These are phyloP conservation scores for Patagioenas fasciata DNA, from an alignment of 2,113 vertebrate species.

Conservation along the genomic window DNA sequence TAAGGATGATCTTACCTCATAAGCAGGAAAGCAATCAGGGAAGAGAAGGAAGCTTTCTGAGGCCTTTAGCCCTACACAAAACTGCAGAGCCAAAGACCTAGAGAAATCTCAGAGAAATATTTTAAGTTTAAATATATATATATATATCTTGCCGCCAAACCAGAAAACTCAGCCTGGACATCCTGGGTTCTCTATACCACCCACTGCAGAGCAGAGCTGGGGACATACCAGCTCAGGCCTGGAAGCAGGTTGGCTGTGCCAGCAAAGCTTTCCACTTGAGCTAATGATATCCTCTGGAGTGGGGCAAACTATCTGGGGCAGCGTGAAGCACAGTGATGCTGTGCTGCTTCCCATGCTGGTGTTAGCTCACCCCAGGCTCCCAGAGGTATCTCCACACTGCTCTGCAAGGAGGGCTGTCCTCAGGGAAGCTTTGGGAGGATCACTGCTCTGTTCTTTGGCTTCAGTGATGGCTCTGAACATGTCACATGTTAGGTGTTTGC, in stretches of 20 bases:
- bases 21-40: background rate
- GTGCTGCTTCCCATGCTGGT: background rate
- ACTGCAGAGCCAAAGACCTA: background rate
- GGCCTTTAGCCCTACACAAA: background rate
- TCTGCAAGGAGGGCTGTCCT: background rate
- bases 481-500: background rate
- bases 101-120: background rate
- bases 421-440: fast-evolving
- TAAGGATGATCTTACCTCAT: conserved; percentile 28
- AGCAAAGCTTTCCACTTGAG: background rate
- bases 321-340: fast-evolving
- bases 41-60: background rate
- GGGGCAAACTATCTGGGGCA: background rate
- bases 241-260: background rate
- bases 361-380: background rate
- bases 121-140: background rate
- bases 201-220: background rate
- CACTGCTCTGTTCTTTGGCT: background rate
- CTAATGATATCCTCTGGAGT: background rate
- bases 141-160: background rate
- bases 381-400: background rate
- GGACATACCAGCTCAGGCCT: background rate
- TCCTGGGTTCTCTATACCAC: fast-evolving
- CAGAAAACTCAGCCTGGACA: background rate
- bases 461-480: background rate